Conservation (phyloP, 2,888 invertebrate genomes). For the Cantharis flavilabris region DNA sequence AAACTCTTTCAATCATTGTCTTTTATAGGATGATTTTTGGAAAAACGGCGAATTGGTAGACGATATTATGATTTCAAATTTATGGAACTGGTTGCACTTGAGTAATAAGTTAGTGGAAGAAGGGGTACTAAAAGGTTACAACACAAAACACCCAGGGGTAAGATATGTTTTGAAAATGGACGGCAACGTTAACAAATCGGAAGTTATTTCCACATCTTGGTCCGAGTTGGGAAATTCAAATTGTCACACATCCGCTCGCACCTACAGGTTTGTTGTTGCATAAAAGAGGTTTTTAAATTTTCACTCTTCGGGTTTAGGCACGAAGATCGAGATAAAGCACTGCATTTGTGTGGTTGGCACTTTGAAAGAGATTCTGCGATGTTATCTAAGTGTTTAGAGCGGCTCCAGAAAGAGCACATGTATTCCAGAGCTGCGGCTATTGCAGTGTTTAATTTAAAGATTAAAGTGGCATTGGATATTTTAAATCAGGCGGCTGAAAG, state of each 20-base stretch:
- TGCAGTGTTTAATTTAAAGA: conserved; percentile 86
- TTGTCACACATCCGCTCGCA: conserved; percentile 59
- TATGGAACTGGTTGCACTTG: conserved; percentile 84
- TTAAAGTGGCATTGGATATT: conserved; percentile 84
- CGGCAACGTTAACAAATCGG: conserved; percentile 60
- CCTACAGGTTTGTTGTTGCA: conserved; percentile 58
- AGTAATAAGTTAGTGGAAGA: conserved; percentile 73
- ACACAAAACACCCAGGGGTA: conserved; percentile 68
- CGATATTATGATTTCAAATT: conserved; percentile 72
- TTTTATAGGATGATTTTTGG: conserved; percentile 68
- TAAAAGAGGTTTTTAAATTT: conserved; percentile 25
- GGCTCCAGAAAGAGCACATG: conserved; percentile 73
- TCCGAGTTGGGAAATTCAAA: conserved; percentile 65
- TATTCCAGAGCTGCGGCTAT: conserved; percentile 88
- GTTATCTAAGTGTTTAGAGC: conserved; percentile 64
- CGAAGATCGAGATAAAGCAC: conserved; percentile 76
- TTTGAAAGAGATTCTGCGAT: conserved; percentile 71
- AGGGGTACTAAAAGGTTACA: conserved; percentile 61
- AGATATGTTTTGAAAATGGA: conserved; percentile 62
- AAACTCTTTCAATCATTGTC: too few species aligned
- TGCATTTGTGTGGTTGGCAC: conserved; percentile 90
- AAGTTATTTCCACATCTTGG: conserved; percentile 65
- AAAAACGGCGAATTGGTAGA: conserved; percentile 81
- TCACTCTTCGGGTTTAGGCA: conserved; percentile 58
- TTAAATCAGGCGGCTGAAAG: conserved; percentile 70